These are phyloP conservation scores for Eonycteris spelaea DNA, from an alignment of 2,113 vertebrate genomes.

Conservation along the genomic window DNA sequence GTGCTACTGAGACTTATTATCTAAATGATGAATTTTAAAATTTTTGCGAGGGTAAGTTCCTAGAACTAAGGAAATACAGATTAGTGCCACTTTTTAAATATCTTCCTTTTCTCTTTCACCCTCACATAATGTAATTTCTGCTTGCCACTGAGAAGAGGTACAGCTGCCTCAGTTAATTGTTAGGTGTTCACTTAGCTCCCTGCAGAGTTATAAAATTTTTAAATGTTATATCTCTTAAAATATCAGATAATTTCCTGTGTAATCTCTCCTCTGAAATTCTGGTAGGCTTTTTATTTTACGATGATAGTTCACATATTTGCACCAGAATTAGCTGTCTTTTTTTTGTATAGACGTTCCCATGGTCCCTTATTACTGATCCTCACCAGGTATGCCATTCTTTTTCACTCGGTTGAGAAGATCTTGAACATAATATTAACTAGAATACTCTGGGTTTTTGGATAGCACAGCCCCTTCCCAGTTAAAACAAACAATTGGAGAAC, in stretches of 20 bases:
- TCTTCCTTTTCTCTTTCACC: background rate
- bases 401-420: background rate
- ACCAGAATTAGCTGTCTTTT: background rate
- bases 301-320: background rate
- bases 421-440: background rate
- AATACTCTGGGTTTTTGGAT: background rate
- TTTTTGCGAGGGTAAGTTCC: background rate
- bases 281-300: background rate
- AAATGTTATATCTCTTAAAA: background rate
- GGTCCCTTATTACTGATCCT: background rate
- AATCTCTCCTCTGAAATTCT: background rate
- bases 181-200: background rate
- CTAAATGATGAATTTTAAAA: background rate
- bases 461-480: rapidly evolving
- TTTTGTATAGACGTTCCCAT: background rate
- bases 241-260: background rate
- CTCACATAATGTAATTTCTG: background rate
- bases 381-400: background rate
- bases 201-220: background rate
- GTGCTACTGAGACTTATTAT: background rate
- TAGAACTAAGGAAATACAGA: background rate
- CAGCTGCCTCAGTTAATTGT: background rate
- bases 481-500: background rate
- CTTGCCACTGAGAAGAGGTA: background rate
- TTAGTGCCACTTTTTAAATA: background rate